These are phyloP conservation scores for Drosophila mojavensis DNA, from an alignment of 1,140 invertebrate genomes.

Conservation along the genomic window DNA sequence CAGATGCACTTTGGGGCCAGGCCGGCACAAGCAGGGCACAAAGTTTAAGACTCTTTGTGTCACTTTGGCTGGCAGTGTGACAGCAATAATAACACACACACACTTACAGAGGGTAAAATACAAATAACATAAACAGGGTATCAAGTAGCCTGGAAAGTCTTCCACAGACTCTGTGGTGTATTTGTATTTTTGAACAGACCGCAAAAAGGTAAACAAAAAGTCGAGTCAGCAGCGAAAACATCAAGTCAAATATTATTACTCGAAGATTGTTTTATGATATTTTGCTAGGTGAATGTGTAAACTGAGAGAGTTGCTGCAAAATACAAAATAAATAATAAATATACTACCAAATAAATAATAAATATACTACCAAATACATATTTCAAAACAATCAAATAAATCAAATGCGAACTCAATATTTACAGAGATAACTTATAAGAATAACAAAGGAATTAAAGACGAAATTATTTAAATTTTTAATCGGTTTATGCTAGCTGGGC, in stretches of 20 bases:
- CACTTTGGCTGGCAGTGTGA: constrained; percentile 39
- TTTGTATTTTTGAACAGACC: not conserved
- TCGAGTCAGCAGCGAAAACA: not conserved
- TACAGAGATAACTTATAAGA: too few species aligned
- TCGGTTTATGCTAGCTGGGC: too few species aligned
- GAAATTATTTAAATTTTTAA: too few species aligned
- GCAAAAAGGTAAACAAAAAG: constrained; percentile 13
- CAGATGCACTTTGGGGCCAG: constrained; percentile 64
- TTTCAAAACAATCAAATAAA: too few species aligned
- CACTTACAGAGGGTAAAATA: not conserved
- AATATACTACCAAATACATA: too few species aligned
- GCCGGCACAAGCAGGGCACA: constrained; percentile 42
- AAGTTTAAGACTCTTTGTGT: constrained; percentile 53
- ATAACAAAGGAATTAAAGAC: too few species aligned
- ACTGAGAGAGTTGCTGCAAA: not conserved
- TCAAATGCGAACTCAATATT: too few species aligned
- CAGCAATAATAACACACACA: constrained; percentile 11
- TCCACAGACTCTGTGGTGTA: constrained; percentile 2
- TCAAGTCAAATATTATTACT: constrained; percentile 5
- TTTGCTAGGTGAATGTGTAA: not conserved
- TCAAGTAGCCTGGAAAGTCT: constrained; percentile 17
- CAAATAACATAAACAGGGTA: constrained; percentile 28
- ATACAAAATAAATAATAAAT: too few species aligned
- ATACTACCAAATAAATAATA: too few species aligned
- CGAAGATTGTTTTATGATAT: not conserved